Evolutionary conservation across 2,797 vertebrate genomes (phyloP).

Genomic region (Sebastes matsubarae): DNA sequence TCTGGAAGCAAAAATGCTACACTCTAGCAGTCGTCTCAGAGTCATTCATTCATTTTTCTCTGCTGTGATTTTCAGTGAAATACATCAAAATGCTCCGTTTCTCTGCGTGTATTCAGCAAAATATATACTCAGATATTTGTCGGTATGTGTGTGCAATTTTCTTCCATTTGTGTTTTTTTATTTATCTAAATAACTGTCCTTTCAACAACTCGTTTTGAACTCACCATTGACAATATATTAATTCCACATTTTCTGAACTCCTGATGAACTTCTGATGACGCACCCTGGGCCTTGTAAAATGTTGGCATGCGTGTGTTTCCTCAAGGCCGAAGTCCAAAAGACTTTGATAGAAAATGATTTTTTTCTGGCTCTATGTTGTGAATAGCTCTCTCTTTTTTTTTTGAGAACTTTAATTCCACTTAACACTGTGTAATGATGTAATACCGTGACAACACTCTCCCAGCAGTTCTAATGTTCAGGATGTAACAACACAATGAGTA

Average conservation of each 20-base stretch:
- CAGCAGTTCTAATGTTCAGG: background rate
- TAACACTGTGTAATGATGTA: background rate
- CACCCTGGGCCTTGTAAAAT: background rate
- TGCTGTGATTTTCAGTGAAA: conserved; percentile 17
- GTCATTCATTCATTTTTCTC: conserved; percentile 22
- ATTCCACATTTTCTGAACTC: conserved; percentile 14
- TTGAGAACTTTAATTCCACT: background rate
- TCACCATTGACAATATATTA: background rate
- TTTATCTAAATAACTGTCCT: background rate
- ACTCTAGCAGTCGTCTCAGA: background rate
- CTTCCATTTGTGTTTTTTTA: background rate
- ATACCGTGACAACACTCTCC: background rate
- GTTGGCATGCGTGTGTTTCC: conserved; percentile 14
- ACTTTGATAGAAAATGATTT: background rate
- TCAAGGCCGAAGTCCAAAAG: background rate
- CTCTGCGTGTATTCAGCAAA: background rate
- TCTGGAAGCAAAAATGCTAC: conserved; percentile 22
- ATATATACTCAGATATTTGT: background rate
- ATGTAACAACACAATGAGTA: background rate
- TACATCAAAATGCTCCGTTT: background rate
- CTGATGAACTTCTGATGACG: no score
- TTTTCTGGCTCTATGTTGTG: background rate
- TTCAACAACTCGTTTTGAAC: background rate
- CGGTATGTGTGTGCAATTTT: background rate
- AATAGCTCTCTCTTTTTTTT: background rate